A percentile compares a stretch with the other conserved stretches of the same genome.
Conservation (phyloP, 2,888 invertebrate species). For the Hyposoter dolosus region DNA sequence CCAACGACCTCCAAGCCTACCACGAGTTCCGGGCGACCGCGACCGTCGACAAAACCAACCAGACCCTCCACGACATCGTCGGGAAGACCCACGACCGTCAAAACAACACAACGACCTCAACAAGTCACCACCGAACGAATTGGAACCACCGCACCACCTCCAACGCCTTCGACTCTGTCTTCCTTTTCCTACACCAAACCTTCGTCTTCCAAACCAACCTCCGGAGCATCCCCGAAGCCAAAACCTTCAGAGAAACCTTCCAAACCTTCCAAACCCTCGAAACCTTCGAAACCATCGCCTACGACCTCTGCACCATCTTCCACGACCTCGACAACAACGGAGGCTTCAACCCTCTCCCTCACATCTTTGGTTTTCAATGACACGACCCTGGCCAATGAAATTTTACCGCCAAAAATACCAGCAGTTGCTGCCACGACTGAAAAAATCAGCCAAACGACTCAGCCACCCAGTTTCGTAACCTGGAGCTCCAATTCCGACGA, state of each 20-base stretch:
- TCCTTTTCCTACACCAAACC: constrained; percentile 80
- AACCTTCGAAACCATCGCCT: constrained; percentile 48
- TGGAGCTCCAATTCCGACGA: constrained; percentile 85
- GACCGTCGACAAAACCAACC: constrained; percentile 67
- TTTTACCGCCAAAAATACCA: constrained; percentile 68
- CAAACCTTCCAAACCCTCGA: constrained; percentile 59
- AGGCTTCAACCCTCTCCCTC: constrained; percentile 62
- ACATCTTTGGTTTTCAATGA: constrained; percentile 62
- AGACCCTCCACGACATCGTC: constrained; percentile 32
- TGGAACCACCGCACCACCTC: constrained; percentile 45
- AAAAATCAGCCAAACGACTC: constrained; percentile 76
- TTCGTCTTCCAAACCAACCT: constrained; percentile 73
- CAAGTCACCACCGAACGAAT: constrained; percentile 55
- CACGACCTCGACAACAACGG: constrained; percentile 68
- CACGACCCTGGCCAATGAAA: constrained; percentile 72
- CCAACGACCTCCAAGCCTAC: constrained; percentile 59
- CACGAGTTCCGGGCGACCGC: constrained; percentile 68
- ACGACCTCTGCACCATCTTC: constrained; percentile 40
- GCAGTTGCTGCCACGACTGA: constrained; percentile 70
- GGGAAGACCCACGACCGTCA: constrained; percentile 70
- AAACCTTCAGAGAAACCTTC: constrained; percentile 67
- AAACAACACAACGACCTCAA: constrained; percentile 43
- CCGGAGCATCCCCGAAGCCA: constrained; percentile 58
- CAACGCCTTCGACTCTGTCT: constrained; percentile 20
- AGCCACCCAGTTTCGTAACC: constrained; percentile 84